Base-by-base conservation (phyloP, 1,140 invertebrate genomes). In the Frieseomelitta varia region DNA sequence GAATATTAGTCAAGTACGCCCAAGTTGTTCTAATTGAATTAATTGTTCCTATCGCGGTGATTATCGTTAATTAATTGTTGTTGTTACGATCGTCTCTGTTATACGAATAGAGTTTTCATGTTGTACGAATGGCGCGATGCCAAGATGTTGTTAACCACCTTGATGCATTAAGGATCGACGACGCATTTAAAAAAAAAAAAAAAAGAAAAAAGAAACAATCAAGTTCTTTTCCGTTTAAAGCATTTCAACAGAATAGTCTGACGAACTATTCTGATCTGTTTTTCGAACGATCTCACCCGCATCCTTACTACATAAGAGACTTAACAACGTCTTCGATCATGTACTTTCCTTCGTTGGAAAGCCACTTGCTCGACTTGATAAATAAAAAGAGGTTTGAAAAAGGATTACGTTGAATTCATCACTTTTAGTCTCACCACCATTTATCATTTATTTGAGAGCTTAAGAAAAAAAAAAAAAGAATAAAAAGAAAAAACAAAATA, bases 331-430 rank as follows among this genome's bases (percentile, higher is more conserved):
- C 67, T 88, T 91, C 88, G 91, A 93, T 91, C 88, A 93, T 93
- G 53, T 77, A 93, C 88, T 88, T 92, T 78, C 87, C 83, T 91
- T 91, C 88, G 72, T 90, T 91, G 85, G 86, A 88, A 90, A 92
- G 88, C 90, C 90, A 90, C 86, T 47, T 88, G 87, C 87, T 90
- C 88, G 87, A 92, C 79, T 90, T 93, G 86, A 93, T 92, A 88
- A 93, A 93, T 93, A 94, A 93, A 93, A 85, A 84, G 85, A 88
- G 87, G 79, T 90, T 92, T 86, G 34, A 92, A 92, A 87, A 92
- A 88, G 81, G 73, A 90, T 58, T 91, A 85, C 84, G 84, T 89
- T 89, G 87, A 90, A 89, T 83, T 90, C 87, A 87, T 88, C 82
- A 87, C 71, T 91, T 47, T 80, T 84, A 61, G 79, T 85, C 71